Base-by-base conservation (phyloP, 1,140 invertebrate genomes). In the Drosophila albomicans region DNA sequence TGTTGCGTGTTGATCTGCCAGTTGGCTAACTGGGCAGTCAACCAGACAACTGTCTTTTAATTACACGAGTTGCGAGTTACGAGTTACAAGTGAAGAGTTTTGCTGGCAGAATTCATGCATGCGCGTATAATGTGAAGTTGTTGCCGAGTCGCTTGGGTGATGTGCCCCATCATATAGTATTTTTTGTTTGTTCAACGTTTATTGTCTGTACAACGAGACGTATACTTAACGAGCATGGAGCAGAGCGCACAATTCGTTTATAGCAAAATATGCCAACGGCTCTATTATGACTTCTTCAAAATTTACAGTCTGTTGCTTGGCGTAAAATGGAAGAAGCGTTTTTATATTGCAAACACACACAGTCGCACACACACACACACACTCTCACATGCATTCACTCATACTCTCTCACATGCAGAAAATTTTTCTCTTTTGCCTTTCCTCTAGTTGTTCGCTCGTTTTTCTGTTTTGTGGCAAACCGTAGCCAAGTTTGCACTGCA, bases 201-300 rank as follows among this genome's bases (percentile, higher is more conserved):
- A 66, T 77, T 77, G 72, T 82, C 74, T 78, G 84, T 56, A 69
- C 66, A 72, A 68, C 67, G 67, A 88, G 84, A 88, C 84, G 84
- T 82, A 73, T 78, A 88, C 84, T 80, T 89, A 41, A 79, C 62
- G 56, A 72, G 73, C 67, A 56, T 61, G 16, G 30, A 63, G 79
- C 67, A 71, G 45, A 66, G 75, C 75, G 28, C 82, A 79, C 79
- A 79, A 87, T 87, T 80, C 80, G 84, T 82, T 87, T 87, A 87
- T 88, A 88, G 84, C 51, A 88, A 87, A 88, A 88, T 87, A 88
- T 88, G 84, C 84, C 84, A 87, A 84, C 84, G 74, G 84, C 80
- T 88, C 81, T 89, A 88, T 89, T 88, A 88, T 77, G 80, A 89
- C 84, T 89, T 84, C 81, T 88, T 84, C 80, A 88, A 89, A 88